phyloP scores from a whole-genome alignment of 2,113 vertebrate species.

The Rhinolophus sinicus region DNA sequence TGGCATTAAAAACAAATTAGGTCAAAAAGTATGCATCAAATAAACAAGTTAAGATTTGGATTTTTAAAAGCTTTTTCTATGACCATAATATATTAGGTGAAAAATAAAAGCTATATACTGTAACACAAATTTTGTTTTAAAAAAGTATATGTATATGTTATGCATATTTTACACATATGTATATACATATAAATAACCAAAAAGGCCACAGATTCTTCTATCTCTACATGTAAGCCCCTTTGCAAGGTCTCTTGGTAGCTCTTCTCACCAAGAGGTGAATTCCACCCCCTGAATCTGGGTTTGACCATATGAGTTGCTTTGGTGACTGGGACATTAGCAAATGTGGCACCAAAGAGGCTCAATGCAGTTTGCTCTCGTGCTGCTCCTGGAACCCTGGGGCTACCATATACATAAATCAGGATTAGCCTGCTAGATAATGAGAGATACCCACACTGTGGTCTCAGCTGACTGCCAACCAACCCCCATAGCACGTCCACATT shows the following conservation, averaged over 20 bases:
- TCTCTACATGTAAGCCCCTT: not conserved
- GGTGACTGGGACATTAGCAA: conserved; percentile 2
- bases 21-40: not conserved
- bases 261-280: conserved; percentile 23
- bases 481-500: not conserved
- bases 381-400: not conserved
- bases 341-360: not conserved
- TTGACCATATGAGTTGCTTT: conserved; percentile 27
- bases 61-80: conserved; percentile 23
- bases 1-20: not conserved
- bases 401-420: not conserved
- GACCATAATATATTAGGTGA: not conserved
- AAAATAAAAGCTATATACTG: not conserved
- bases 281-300: not conserved
- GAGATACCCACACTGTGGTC: not conserved
- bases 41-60: not conserved
- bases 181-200: not conserved
- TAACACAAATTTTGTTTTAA: not conserved
- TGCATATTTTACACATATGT: not conserved
- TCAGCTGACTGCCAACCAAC: not conserved
- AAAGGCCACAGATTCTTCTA: not conserved
- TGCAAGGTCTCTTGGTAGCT: not conserved
- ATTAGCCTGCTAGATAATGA: not conserved
- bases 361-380: not conserved
- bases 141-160: not conserved